Evolutionary conservation across 2,113 vertebrate genomes (phyloP), one percentile per base, ranked within the genome.

Genomic region (Zapornia atra): DNA sequence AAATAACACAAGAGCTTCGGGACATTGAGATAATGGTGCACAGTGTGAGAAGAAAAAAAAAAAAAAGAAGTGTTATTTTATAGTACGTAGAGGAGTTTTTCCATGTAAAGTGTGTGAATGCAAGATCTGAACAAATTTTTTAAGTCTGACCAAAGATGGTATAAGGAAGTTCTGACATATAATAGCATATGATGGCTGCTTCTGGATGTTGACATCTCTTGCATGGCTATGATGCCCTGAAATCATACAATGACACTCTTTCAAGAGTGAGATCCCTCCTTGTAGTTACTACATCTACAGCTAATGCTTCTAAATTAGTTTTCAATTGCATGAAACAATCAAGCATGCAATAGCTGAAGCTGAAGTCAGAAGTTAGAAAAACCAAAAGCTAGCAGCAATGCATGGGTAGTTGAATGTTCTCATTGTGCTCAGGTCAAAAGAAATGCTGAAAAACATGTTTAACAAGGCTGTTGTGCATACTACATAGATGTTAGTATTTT

Each of bases 11-110:
- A 73, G 21, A 80, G 1, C 31, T 76, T 76, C 40, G 77, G 25
- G 34, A 72, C 15, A 53, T 31, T 76, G 33, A 53, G 10, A 4
- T 85, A 80, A 33, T 21, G 11, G 9, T 64, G 12, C 25, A 40
- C 8, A 36, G 31, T 66, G 19, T 4, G 1, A 61, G 2, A 2
- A 11, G 2, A 10, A 14, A 3, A 48, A 57, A 60, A 29, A 53
- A 19, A 7, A 1, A 5, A 19, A 7, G 1, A 5, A 34, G 9
- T 50, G 10, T 4, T 11, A n/a, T 48, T 42, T 66, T 54, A 28
- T 18, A 44, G 20, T 36, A 25, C 3, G 2, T 7, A 15, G 11
- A 40, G 31, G 7, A 57, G 15, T 8, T 79, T 91, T 94, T 66
- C 54, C 2, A 10, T 25, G 36, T 42, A 53, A 77, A 77, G 4